Conservation (phyloP, 2,113 vertebrate genomes). For the Raja brachyura region DNA sequence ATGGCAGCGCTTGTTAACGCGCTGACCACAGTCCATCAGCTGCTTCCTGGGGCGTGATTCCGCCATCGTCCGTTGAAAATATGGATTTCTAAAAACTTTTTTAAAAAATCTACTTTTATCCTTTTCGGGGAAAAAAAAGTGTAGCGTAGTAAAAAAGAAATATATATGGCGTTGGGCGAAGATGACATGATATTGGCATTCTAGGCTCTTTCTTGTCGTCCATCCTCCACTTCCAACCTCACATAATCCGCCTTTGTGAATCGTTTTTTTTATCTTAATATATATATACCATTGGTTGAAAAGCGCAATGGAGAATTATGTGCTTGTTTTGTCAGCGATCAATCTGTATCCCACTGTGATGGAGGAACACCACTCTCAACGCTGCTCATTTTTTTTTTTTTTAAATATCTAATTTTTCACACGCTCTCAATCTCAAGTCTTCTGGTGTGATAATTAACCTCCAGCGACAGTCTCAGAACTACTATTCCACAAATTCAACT, state of each 20-base stretch:
- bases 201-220: neutral
- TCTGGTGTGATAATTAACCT: neutral
- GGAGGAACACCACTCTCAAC: neutral
- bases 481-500: conserved; percentile 20
- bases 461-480: neutral
- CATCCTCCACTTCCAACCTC: neutral
- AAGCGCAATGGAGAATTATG: conserved; percentile 18
- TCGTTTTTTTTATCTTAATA: neutral
- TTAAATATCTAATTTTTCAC: conserved; percentile 18
- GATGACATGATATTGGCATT: conserved; percentile 5
- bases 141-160: neutral
- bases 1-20: conserved; percentile 13
- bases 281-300: conserved; percentile 27
- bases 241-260: conserved; percentile 34
- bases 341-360: conserved; percentile 34
- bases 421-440: neutral
- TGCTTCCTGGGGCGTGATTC: neutral
- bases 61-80: neutral
- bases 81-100: conserved; percentile 25
- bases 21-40: neutral
- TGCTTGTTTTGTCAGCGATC: conserved; percentile 25
- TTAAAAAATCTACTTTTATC: conserved; percentile 22
- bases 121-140: neutral
- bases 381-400: conserved; percentile 9
- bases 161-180: conserved; percentile 20